Conservation (phyloP, 2,113 vertebrate genomes). For the Chitala chitala region DNA sequence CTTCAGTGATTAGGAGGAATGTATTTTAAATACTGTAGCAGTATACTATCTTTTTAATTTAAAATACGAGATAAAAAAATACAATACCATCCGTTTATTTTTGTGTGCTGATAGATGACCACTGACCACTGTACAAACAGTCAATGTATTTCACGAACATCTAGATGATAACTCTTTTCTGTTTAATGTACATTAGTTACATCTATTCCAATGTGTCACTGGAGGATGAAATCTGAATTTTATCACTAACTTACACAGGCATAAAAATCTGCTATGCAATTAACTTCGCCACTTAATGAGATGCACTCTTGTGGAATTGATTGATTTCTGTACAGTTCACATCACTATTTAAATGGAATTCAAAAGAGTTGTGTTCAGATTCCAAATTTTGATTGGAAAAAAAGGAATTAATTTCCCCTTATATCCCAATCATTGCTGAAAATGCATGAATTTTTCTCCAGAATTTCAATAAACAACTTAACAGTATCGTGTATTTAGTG, state of each 20-base stretch:
- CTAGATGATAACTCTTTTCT: background rate
- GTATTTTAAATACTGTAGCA: background rate
- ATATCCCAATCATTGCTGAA: background rate
- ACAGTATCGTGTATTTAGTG: background rate
- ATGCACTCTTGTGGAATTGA: slow-evolving; percentile 1
- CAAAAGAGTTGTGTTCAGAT: background rate
- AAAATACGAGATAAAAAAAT: too few species aligned
- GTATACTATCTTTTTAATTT: too few species aligned
- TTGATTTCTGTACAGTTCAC: background rate
- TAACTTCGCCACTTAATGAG: background rate
- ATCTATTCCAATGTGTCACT: background rate
- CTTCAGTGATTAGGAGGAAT: background rate
- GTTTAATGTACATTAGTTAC: background rate
- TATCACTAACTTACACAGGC: background rate
- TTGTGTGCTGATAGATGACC: background rate
- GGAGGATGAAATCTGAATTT: background rate
- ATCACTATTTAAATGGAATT: background rate
- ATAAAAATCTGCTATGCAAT: background rate
- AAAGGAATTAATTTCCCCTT: background rate
- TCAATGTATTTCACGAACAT: background rate
- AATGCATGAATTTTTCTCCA: background rate
- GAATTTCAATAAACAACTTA: slow-evolving; percentile 6
- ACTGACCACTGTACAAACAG: background rate
- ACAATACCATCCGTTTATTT: too few species aligned
- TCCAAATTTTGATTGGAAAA: background rate